Conservation (phyloP, 2,113 vertebrate species). For the Haemorhous mexicanus region DNA sequence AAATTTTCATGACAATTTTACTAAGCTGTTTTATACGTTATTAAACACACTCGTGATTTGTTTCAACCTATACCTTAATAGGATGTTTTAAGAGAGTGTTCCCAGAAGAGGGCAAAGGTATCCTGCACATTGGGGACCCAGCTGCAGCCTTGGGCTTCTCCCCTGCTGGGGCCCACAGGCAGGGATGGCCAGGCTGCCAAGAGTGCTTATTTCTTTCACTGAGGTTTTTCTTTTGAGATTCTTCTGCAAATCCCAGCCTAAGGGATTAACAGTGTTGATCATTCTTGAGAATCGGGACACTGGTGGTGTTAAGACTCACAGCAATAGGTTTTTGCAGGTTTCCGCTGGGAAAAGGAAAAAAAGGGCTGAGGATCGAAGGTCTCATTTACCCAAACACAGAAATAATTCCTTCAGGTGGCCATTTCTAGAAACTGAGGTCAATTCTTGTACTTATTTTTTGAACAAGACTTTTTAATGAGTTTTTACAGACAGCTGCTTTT, state of each 20-base stretch:
- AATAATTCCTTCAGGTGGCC: constrained; percentile 6
- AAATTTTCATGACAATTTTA: constrained; percentile 71
- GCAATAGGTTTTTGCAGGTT: not conserved
- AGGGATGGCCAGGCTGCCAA: not conserved
- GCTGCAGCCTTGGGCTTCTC: not conserved
- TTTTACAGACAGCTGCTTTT: not conserved
- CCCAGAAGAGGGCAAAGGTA: constrained; percentile 31
- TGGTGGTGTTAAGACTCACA: not conserved
- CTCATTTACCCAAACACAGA: not conserved
- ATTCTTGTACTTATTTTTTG: constrained; percentile 9
- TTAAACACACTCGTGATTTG: constrained; percentile 64
- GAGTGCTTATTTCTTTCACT: not conserved
- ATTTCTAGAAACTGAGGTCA: not conserved
- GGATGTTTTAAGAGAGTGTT: constrained; percentile 40
- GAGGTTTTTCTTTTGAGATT: not conserved
- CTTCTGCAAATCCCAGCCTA: not conserved
- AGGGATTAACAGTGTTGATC: not conserved
- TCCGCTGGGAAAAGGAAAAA: not conserved
- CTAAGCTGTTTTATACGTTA: constrained; percentile 65
- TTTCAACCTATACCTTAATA: constrained; percentile 44
- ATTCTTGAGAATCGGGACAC: not conserved
- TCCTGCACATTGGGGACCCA: not conserved
- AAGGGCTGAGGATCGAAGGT: not conserved
- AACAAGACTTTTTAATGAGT: not conserved
- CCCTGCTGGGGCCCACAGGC: not conserved